phyloP scores from a whole-genome alignment of 2,888 invertebrate species.

The Limenitis camilla region DNA sequence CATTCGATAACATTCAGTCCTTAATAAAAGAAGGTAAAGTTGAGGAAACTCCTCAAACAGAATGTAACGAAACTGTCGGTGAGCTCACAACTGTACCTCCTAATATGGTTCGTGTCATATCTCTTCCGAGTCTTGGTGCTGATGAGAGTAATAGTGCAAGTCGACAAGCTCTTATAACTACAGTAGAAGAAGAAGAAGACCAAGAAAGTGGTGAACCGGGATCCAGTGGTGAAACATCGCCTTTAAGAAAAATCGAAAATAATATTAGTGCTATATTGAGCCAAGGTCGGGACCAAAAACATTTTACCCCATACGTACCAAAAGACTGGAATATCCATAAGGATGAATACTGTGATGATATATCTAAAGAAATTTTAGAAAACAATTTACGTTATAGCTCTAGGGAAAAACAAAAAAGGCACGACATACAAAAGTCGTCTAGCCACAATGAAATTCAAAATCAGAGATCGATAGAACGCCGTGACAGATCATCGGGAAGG shows the following conservation, averaged over 20 bases:
- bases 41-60: conserved; percentile 66
- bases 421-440: conserved; percentile 76
- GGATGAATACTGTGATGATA: conserved; percentile 73
- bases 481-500: conserved; percentile 63
- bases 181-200: conserved; percentile 82
- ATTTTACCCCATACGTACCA: conserved; percentile 68
- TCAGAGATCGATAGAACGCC: conserved; percentile 66
- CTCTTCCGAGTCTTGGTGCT: conserved; percentile 77
- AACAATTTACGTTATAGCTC: conserved; percentile 71
- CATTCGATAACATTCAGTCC: conserved; percentile 85
- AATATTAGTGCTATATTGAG: conserved; percentile 81
- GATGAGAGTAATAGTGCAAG: conserved; percentile 70
- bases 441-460: conserved; percentile 77
- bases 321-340: conserved; percentile 76
- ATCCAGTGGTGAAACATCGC: conserved; percentile 77
- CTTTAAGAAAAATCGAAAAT: conserved; percentile 81
- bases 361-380: conserved; percentile 69
- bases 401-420: conserved; percentile 69
- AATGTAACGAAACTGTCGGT: conserved; percentile 75
- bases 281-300: conserved; percentile 73
- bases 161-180: conserved; percentile 79
- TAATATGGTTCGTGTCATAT: conserved; percentile 79
- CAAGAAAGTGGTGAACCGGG: conserved; percentile 77
- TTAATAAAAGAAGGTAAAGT: conserved; percentile 81
- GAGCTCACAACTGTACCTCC: conserved; percentile 78